phyloP scores from a whole-genome alignment of 2,113 vertebrate genomes.

The Ranitomeya imitator region DNA sequence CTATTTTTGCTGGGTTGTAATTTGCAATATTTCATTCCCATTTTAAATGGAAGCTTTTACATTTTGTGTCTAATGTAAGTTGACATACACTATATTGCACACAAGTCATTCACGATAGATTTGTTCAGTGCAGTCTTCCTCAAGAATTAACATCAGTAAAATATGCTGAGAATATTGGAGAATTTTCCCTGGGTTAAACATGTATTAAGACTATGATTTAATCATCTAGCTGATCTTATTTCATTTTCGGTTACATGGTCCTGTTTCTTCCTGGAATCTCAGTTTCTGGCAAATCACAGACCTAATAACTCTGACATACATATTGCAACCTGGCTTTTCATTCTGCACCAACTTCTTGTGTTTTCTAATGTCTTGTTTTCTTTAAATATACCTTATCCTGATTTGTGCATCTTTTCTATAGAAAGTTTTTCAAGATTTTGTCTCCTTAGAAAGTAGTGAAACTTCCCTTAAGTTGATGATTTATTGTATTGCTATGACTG shows the following conservation, averaged over 20 bases:
- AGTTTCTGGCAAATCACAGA: conserved; percentile 9
- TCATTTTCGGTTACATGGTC: background rate
- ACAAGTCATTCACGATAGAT: background rate
- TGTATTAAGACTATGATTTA: background rate
- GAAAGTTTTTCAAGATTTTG: background rate
- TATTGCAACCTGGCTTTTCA: background rate
- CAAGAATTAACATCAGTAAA: background rate
- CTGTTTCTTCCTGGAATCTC: conserved; percentile 1
- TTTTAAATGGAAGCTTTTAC: too few species aligned
- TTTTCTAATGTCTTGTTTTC: background rate
- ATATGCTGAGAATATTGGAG: background rate
- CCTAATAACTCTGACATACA: background rate
- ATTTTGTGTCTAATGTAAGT: background rate
- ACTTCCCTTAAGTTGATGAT: background rate
- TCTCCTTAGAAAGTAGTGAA: background rate
- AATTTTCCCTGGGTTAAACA: background rate
- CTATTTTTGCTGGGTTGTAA: too few species aligned
- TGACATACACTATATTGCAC: background rate
- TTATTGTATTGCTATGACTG: too few species aligned
- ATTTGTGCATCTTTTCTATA: too few species aligned
- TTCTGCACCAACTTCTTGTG: background rate
- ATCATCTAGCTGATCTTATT: background rate
- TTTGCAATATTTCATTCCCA: too few species aligned
- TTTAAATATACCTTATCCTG: background rate
- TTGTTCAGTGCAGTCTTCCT: background rate